Evolutionary conservation across 2,797 vertebrate genomes (phyloP).

Genomic region (Acropternis orthonyx): DNA sequence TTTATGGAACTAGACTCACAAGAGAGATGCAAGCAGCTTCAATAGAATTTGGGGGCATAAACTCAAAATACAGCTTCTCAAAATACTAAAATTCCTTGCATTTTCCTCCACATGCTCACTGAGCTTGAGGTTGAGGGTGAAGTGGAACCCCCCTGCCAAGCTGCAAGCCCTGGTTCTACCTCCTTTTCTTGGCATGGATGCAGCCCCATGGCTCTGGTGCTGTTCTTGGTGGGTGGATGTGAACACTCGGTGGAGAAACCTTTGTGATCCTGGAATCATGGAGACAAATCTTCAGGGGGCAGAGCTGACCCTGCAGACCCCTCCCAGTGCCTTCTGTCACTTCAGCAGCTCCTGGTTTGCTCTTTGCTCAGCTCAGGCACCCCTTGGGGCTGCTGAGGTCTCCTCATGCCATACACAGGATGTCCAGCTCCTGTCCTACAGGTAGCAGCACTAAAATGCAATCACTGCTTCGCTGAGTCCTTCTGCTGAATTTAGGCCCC

Average conservation of each 20-base stretch:
- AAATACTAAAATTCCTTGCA: neutral
- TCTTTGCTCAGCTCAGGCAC: neutral
- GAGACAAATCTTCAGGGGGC: neutral
- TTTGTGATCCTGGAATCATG: neutral
- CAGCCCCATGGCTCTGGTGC: neutral
- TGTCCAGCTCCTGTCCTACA: neutral
- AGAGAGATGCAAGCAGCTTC: neutral
- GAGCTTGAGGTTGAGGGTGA: neutral
- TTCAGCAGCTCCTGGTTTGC: neutral
- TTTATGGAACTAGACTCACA: neutral
- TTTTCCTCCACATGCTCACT: neutral
- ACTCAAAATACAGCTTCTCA: neutral
- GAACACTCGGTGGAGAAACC: neutral
- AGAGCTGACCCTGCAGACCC: neutral
- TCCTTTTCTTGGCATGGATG: neutral
- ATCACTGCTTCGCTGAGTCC: neutral
- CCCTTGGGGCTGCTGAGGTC: neutral
- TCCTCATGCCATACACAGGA: neutral
- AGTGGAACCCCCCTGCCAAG: neutral
- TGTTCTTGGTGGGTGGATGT: neutral
- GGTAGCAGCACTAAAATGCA: neutral
- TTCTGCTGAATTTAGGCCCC: neutral
- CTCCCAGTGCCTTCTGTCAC: neutral
- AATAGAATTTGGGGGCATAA: neutral
- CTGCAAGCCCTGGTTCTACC: neutral